phyloP scores from a whole-genome alignment of 1,140 invertebrate genomes.

The Leptinotarsa undecemlineata region DNA sequence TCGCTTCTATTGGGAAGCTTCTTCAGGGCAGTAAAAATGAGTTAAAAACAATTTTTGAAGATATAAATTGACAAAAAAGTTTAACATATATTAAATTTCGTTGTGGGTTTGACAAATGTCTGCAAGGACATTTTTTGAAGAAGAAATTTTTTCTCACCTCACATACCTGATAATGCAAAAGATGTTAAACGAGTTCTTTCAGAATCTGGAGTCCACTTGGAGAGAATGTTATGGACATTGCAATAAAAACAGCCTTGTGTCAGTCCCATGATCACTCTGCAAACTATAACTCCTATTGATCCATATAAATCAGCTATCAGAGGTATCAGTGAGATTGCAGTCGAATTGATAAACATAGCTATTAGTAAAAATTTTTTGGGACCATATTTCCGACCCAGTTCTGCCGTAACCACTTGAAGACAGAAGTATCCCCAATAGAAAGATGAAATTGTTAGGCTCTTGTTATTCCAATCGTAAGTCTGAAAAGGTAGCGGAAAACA shows the following conservation, averaged over 20 bases:
- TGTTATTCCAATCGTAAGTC: conserved; percentile 55
- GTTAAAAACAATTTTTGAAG: too few relatives aligned
- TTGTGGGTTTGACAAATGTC: too few relatives aligned
- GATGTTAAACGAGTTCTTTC: conserved; percentile 65
- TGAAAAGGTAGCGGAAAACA: conserved; percentile 23
- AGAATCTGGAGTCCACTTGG: conserved; percentile 72
- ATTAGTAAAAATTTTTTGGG: conserved; percentile 64
- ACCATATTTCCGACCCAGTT: conserved; percentile 66
- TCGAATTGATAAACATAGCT: conserved; percentile 59
- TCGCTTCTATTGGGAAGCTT: too few relatives aligned
- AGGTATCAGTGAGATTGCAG: conserved; percentile 59
- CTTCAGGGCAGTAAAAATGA: too few relatives aligned
- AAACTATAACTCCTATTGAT: conserved; percentile 64
- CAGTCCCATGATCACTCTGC: conserved; percentile 75
- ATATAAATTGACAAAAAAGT: too few relatives aligned
- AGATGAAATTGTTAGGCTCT: conserved; percentile 64
- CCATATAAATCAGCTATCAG: conserved; percentile 54
- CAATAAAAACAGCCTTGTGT: conserved; percentile 80
- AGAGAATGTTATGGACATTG: conserved; percentile 74
- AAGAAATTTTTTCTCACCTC: not conserved
- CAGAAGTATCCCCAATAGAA: conserved; percentile 68
- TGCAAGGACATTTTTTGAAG: too few relatives aligned
- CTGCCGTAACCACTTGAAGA: conserved; percentile 68
- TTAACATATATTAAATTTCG: too few relatives aligned
- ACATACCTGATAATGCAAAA: conserved; percentile 57